These are phyloP conservation scores for Sparidentex hasta DNA, from an alignment of 2,797 vertebrate genomes.

Conservation along the genomic window DNA sequence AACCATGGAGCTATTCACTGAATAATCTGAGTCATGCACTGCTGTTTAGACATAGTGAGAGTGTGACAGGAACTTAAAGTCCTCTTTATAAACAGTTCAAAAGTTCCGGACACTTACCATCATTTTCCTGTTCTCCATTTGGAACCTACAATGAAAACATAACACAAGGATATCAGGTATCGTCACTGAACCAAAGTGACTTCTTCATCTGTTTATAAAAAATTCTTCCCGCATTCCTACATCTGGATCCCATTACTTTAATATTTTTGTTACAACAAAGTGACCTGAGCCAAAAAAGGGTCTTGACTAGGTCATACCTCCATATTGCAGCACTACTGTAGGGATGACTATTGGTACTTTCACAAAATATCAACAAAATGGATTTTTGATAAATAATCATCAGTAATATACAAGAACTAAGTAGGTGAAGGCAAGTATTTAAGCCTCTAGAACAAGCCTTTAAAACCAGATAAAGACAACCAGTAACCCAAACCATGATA, in stretches of 20 bases:
- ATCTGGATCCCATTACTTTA: not conserved
- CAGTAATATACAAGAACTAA: too few relatives aligned
- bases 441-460: too few relatives aligned
- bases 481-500: too few relatives aligned
- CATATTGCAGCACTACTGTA: too few relatives aligned
- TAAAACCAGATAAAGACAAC: too few relatives aligned
- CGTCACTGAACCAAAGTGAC: not conserved
- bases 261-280: not conserved
- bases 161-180: slow-evolving; percentile 40
- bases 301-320: too few relatives aligned
- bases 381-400: too few relatives aligned
- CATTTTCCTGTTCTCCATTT: slow-evolving; percentile 77
- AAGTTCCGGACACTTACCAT: slow-evolving; percentile 77
- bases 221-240: not conserved
- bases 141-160: slow-evolving; percentile 75
- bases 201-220: not conserved
- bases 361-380: too few relatives aligned
- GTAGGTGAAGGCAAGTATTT: too few relatives aligned
- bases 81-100: slow-evolving; percentile 28
- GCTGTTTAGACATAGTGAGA: slow-evolving; percentile 58
- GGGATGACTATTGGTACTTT: too few relatives aligned
- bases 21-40: slow-evolving; percentile 73
- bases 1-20: slow-evolving; percentile 46
- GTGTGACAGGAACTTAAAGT: slow-evolving; percentile 28
- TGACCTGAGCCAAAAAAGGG: not conserved